Evolutionary conservation across 2,888 invertebrate genomes (phyloP).

Genomic region (Lucinisca nassula): DNA sequence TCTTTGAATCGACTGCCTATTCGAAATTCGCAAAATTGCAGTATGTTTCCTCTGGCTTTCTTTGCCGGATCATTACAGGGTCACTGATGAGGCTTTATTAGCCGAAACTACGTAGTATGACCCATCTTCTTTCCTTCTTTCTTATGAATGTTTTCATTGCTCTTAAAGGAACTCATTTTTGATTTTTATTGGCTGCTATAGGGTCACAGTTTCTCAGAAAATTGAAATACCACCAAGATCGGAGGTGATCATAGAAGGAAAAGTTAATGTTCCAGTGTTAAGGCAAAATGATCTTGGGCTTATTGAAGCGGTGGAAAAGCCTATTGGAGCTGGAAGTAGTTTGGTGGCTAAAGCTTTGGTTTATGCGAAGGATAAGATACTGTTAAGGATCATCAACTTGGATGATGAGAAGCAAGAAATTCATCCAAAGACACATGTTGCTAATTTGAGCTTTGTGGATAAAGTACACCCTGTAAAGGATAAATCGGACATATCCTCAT

Average conservation of each 20-base stretch:
- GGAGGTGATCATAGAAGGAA: slow-evolving; percentile 32
- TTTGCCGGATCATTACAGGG: too few species aligned
- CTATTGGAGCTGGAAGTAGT: slow-evolving; percentile 1
- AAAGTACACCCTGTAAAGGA: neutral
- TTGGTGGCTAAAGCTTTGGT: slow-evolving; percentile 54
- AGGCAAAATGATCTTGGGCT: slow-evolving; percentile 2
- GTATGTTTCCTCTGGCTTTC: too few species aligned
- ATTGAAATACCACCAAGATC: slow-evolving; percentile 34
- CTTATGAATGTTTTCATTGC: too few species aligned
- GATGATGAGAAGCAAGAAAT: slow-evolving; percentile 35
- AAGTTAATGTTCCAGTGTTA: neutral
- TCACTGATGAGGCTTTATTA: too few species aligned
- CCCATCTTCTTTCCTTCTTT: too few species aligned
- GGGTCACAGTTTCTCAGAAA: neutral
- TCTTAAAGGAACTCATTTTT: too few species aligned
- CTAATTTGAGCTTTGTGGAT: slow-evolving; percentile 11
- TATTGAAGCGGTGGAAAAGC: slow-evolving; percentile 33
- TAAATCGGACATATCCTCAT: neutral
- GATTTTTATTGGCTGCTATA: slow-evolving; percentile 8
- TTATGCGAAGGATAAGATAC: slow-evolving; percentile 25
- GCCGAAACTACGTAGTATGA: too few species aligned
- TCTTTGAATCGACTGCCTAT: too few species aligned
- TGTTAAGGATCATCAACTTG: slow-evolving; percentile 54
- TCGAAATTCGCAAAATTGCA: too few species aligned
- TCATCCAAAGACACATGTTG: slow-evolving; percentile 49